These are phyloP conservation scores for Musca domestica DNA, from an alignment of 1,140 invertebrate species.

Conservation along the genomic window DNA sequence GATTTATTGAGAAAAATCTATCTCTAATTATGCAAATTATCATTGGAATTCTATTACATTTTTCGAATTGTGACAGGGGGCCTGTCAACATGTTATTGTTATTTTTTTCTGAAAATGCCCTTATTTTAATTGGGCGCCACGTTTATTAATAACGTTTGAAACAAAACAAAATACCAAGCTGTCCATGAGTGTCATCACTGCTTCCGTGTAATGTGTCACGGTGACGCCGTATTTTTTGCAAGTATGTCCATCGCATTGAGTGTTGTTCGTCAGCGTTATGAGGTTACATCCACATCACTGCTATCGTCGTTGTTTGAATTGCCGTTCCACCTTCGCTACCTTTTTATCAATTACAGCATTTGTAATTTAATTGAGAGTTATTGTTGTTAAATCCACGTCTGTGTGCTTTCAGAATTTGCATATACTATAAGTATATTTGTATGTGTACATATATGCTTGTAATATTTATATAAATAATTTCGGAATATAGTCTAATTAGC, in stretches of 20 bases:
- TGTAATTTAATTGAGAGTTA: too few relatives aligned
- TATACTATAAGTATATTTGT: too few relatives aligned
- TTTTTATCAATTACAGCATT: too few relatives aligned
- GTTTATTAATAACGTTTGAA: neutral
- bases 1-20: conserved; percentile 11
- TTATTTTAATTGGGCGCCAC: conserved; percentile 3
- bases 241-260: too few relatives aligned
- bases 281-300: too few relatives aligned
- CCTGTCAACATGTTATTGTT: neutral
- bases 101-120: conserved; percentile 9
- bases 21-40: neutral
- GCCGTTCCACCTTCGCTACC: neutral
- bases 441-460: too few relatives aligned
- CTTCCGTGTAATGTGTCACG: conserved; percentile 17
- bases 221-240: conserved; percentile 10
- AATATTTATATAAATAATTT: conserved; percentile 13
- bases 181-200: conserved; percentile 14
- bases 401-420: too few relatives aligned
- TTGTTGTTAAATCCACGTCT: too few relatives aligned
- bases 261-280: too few relatives aligned
- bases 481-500: conserved; percentile 10
- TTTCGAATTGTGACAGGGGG: neutral
- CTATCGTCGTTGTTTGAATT: neutral
- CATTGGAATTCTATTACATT: neutral
- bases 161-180: neutral